Base-by-base conservation (phyloP, 1,140 invertebrate species). In the Drosophila bifasciata region DNA sequence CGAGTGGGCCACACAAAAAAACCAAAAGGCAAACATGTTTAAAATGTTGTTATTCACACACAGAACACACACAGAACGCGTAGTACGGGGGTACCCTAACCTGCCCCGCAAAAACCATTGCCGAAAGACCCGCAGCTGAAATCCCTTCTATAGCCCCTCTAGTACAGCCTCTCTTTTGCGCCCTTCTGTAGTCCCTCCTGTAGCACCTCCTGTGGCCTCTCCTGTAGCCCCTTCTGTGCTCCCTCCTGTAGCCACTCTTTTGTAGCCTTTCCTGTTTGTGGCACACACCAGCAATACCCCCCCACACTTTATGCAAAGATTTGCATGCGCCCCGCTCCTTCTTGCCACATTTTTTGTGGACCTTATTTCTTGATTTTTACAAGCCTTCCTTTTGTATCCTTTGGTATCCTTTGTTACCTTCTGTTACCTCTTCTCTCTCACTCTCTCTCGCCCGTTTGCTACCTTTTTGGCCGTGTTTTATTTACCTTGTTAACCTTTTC, bases 21-120 rank as follows among this genome's bases (percentile, higher is more conserved):
- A 76, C 68, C 62, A 83, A 79, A 88, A 88, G 63, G 83, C 70
- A 78, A 86, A 88, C 79, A 88, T 88, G 78, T 83, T 88, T 83
- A 83, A 88, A 86, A 88, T 88, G 75, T 88, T 88, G 83, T 88
- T 88, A 81, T 88, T 88, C 81, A 81, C 78, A 76, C 75, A 84
- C 64, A 85, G 32, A 28, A 41, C 32, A 16, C 21, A 44, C 52
- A 58, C 40, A 28, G 21, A 62, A 32, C 17, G 56, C 17, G 56
- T n/a, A 63, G 19, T 21, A 21, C 19, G n/a, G n/a, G n/a, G n/a
- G n/a, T n/a, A n/a, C n/a, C n/a, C n/a, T n/a, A n/a, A n/a, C n/a
- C n/a, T n/a, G n/a, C n/a, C 13, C 41, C 49, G 25, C 43, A 46
- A 23, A 59, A 51, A 52, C 43, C 52, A 64, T 43, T 53, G 46